A percentile compares a stretch with the other conserved stretches of the same genome.
Evolutionary conservation across 1,140 invertebrate genomes (phyloP).

Genomic region (Drosophila truncata): DNA sequence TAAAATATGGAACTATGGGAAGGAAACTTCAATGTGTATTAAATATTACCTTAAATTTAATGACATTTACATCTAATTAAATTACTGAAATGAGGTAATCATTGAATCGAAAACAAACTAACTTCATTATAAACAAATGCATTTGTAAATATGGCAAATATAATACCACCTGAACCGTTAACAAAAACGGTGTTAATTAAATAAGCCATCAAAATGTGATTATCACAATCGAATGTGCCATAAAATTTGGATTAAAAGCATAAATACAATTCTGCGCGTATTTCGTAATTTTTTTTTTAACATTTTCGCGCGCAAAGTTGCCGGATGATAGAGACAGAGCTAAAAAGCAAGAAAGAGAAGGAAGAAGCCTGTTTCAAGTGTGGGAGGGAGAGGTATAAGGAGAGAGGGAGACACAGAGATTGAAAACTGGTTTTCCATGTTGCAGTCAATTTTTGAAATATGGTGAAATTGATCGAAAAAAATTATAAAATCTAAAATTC

Average conservation of each 20-base stretch:
- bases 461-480: constrained; percentile 62
- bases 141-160: neutral
- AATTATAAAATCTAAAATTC: constrained; percentile 8
- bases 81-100: neutral
- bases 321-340: constrained; percentile 1
- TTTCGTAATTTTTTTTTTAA: constrained; percentile 37
- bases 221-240: constrained; percentile 20
- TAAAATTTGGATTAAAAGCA: constrained; percentile 31
- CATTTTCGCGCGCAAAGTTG: constrained; percentile 49
- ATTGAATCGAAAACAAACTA: neutral
- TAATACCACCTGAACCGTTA: constrained; percentile 9
- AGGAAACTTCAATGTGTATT: neutral
- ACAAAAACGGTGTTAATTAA: constrained; percentile 13
- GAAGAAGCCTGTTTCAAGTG: constrained; percentile 56
- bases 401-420: neutral
- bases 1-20: neutral
- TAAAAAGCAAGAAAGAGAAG: constrained; percentile 2
- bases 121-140: neutral
- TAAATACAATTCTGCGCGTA: constrained; percentile 19
- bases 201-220: constrained; percentile 3
- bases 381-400: constrained; percentile 3
- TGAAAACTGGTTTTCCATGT: constrained; percentile 53
- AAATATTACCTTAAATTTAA: neutral
- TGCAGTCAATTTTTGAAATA: constrained; percentile 42
- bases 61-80: neutral